Conservation (phyloP, 2,113 vertebrate genomes). For the Crotalus tigris region DNA sequence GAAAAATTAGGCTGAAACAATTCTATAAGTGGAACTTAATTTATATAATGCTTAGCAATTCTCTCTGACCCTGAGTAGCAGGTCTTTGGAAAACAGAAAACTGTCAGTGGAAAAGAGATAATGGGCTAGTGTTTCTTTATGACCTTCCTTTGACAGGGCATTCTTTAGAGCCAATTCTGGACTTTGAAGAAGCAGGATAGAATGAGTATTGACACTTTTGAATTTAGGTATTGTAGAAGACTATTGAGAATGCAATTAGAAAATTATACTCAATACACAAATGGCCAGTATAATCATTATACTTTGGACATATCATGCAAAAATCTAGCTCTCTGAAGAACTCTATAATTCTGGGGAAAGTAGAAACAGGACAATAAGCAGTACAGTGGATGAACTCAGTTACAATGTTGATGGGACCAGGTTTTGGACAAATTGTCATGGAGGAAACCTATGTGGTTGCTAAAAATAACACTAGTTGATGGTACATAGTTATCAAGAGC, state of each 20-base stretch:
- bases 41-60: neutral
- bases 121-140: neutral
- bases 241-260: neutral
- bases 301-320: neutral
- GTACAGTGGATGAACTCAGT: neutral
- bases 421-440: neutral
- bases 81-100: neutral
- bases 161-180: neutral
- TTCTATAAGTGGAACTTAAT: neutral
- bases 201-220: neutral
- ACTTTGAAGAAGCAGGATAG: neutral
- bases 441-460: neutral
- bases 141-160: neutral
- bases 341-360: neutral
- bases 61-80: neutral
- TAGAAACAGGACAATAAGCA: neutral
- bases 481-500: neutral
- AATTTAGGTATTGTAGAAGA: neutral
- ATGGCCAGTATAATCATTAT: neutral
- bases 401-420: neutral
- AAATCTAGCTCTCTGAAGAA: neutral
- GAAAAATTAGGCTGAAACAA: neutral
- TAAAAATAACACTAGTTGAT: neutral
- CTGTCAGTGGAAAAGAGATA: neutral
- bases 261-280: neutral